phyloP scores from a whole-genome alignment of 2,797 vertebrate genomes.

The Eurystomus glaucurus region DNA sequence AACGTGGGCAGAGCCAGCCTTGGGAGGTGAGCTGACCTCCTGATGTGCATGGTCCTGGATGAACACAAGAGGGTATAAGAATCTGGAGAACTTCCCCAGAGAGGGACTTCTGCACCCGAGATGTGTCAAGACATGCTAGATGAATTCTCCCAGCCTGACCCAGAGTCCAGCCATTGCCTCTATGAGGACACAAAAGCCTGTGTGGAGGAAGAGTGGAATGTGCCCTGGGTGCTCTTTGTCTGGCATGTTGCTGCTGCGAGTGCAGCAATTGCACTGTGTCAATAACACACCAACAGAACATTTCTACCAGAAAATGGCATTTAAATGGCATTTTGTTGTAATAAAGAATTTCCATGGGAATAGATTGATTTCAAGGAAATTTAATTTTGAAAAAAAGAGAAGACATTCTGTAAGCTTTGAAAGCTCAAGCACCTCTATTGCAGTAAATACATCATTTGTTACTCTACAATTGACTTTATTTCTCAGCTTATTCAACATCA shows the following conservation, averaged over 20 bases:
- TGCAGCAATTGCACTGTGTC: neutral
- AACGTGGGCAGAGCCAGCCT: accelerated
- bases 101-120: neutral
- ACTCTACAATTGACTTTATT: constrained; percentile 44
- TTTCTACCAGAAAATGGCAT: constrained; percentile 61
- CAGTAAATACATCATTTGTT: constrained; percentile 19
- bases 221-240: neutral
- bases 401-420: constrained; percentile 46
- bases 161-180: neutral
- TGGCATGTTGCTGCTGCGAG: neutral
- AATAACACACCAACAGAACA: neutral
- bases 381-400: constrained; percentile 28
- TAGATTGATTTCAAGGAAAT: constrained; percentile 66
- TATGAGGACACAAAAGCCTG: neutral
- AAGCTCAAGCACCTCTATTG: constrained; percentile 24
- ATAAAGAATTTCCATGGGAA: constrained; percentile 64
- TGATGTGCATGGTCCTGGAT: accelerated
- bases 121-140: neutral
- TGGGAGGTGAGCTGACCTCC: neutral
- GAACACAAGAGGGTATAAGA: neutral
- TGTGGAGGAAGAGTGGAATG: neutral
- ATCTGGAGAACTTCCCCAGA: neutral
- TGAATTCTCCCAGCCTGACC: neutral
- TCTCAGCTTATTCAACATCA: constrained; percentile 48
- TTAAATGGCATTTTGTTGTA: constrained; percentile 15